Evolutionary conservation across 2,888 invertebrate species (phyloP), one percentile per base, ranked within the genome.

Genomic region (Eupithecia tripunctaria): DNA sequence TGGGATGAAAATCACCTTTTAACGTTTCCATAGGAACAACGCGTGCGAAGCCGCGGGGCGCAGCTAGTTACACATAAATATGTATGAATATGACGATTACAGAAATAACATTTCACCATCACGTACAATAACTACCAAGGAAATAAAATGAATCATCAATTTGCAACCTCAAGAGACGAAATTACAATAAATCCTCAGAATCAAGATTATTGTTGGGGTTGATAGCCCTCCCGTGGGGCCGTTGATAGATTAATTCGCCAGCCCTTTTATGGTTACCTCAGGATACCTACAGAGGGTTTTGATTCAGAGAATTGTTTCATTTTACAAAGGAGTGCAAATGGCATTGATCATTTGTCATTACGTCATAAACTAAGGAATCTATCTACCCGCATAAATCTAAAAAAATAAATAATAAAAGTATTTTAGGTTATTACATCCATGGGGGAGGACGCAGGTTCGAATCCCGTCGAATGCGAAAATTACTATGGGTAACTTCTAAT

Each of bases 211-310:
- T 73, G 67, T 75, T 60, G 51, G 73, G 76, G 76, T 60, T 76
- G 79, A 79, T 68, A 67, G 75, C 73, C 47, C 70, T 79, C 79
- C 79, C 78, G 70, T 47, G 78, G 76, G 79, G 67, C 18, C 21
- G 68, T 29, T 68, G 70, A 75, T 72, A 70, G 71, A 74, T 74
- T 74, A 74, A 74, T 74, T 72, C 69, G 67, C 70, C 69, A 66
- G 67, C 65, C 67, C 69, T 67, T 70, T 71, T 71, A 62, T 67
- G 70, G 74, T 32, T 29, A 64, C 38, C 64, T 60, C 38, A 21
- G 38, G 15, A 65, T 62, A 63, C 63, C 14, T 38, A 41, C 64
- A 4, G 14, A 6, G 21, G 1, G 21, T 64, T 38, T 64, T 21
- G 64, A 64, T 64, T 60, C 21, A 64, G 38, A 64, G 3, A 14